Conservation (phyloP, 2,113 vertebrate genomes). For the Sula dactylatra region DNA sequence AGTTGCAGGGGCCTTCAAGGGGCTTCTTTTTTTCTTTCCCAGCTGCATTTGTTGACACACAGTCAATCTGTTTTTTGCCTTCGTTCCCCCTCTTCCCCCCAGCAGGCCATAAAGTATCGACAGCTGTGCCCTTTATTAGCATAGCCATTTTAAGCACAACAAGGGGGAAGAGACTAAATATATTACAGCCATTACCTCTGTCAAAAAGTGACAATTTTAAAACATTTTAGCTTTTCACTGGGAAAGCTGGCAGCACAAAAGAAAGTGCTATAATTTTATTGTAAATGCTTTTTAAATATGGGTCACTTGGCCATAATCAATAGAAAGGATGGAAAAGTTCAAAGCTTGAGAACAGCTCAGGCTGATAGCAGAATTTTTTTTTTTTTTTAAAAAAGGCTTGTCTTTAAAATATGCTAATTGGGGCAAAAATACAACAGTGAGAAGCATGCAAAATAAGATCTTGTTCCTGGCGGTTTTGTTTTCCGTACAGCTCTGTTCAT, state of each 20-base stretch:
- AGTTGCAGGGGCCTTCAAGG: conserved; percentile 78
- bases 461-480: conserved; percentile 19
- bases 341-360: conserved; percentile 53
- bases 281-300: conserved; percentile 90
- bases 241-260: conserved; percentile 74
- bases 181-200: conserved; percentile 87
- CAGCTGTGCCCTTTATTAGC: conserved; percentile 95
- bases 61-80: conserved; percentile 85
- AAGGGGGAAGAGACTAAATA: conserved; percentile 78
- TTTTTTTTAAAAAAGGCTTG: background rate
- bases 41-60: conserved; percentile 97
- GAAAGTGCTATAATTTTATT: conserved; percentile 80
- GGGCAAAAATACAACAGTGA: conserved; percentile 39
- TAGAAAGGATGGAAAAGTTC: conserved; percentile 63
- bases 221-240: conserved; percentile 84
- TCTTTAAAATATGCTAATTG: conserved; percentile 73
- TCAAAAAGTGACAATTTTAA: conserved; percentile 90
- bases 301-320: conserved; percentile 71
- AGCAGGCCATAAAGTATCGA: conserved; percentile 90
- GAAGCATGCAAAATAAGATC: conserved; percentile 47
- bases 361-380: conserved; percentile 17
- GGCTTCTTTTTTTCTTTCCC: conserved; percentile 85
- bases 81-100: conserved; percentile 56
- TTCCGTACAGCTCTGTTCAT: conserved; percentile 16
- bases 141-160: conserved; percentile 78